Base-by-base conservation (phyloP, 2,888 invertebrate genomes). In the Dasypolia templi region DNA sequence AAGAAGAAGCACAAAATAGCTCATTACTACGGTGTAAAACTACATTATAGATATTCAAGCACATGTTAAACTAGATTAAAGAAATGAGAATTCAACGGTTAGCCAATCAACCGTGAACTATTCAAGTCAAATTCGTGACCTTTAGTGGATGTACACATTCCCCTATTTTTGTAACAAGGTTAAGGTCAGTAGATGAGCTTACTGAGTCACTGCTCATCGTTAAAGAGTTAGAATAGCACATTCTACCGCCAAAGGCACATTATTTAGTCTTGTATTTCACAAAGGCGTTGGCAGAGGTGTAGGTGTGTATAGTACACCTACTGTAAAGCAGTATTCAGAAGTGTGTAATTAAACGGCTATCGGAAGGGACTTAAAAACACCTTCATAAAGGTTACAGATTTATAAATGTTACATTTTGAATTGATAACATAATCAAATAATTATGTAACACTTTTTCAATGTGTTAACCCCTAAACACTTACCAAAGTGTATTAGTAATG, bases 111-210 rank as follows among this genome's bases (percentile, higher is more conserved):
- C 14, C 7, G 35, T 39, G 59, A 59, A n/a, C 17, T 35, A n/a
- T n/a, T 39, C 11, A 29, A 55, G 44, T 35, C 26, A 44, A 19
- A 71, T 72, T 64, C 29, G 44, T 65, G 56, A 56, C 46, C 26
- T 44, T 32, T 55, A 2, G 26, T 55, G 32, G 53, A 32, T 17
- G 2, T 6, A 14, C 29, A 42, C 22, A 19, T n/a, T 64, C 6
- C 14, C 26, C 55, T 65, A 49, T 62, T 62, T 72, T 62, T 17
- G 61, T 62, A 49, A 19, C 14, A 29, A 29, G 19, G 35, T 58
- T 22, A 46, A 22, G 53, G 53, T 61, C 35, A 56, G 29, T 39
- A n/a, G 55, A 44, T 26, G 62, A 72, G 6, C 49, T 69, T 39
- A 19, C 17, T 19, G n/a, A 19, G 49, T 69, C 56, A 6, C 29